Evolutionary conservation across 1,140 invertebrate genomes (phyloP), one percentile per base, ranked within the genome.

Genomic region (Limonius californicus): DNA sequence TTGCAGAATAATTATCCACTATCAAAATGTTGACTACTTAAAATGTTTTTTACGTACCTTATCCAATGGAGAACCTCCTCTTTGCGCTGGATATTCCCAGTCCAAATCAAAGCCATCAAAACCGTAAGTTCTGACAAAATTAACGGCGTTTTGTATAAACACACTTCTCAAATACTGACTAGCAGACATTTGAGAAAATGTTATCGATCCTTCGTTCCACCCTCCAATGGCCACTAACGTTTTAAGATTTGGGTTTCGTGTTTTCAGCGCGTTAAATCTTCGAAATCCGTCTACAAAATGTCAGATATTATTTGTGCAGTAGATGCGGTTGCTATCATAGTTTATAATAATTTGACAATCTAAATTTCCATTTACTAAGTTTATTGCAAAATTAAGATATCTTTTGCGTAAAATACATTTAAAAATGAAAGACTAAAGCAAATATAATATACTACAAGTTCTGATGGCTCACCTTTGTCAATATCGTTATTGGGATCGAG

Each of bases 61-160:
- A 32, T 62, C 60, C 20, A 15, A 9, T 1, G 54, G 59, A 0
- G 42, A 27, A 20, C 54, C 54, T 18, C 54, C 60, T 57, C 60
- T 56, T 62, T 62, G 60, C 0, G 32, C 20, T 0, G 89, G 90
- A 69, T 91, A 91, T 63, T 92, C 89, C 90, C 90, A 92, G 71
- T 92, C 89, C 11, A 93, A 14, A 71, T 93, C 90, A 1, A 94
- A 78, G 0, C 91, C 91, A n/a, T n/a, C n/a, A n/a, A n/a, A n/a
- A n/a, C n/a, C n/a, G n/a, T n/a, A n/a, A n/a, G n/a, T n/a, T n/a
- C 57, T 3, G 1, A 67, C 9, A 14, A 67, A 59, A 54, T 7
- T 50, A 11, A 83, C 57, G 65, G 80, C 80, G 19, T 81, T 72
- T n/a, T 80, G 77, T 68, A 82, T 77, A 61, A 82, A 79, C 1